Evolutionary conservation across 2,113 vertebrate genomes (phyloP).

Genomic region (Callipepla squamata): DNA sequence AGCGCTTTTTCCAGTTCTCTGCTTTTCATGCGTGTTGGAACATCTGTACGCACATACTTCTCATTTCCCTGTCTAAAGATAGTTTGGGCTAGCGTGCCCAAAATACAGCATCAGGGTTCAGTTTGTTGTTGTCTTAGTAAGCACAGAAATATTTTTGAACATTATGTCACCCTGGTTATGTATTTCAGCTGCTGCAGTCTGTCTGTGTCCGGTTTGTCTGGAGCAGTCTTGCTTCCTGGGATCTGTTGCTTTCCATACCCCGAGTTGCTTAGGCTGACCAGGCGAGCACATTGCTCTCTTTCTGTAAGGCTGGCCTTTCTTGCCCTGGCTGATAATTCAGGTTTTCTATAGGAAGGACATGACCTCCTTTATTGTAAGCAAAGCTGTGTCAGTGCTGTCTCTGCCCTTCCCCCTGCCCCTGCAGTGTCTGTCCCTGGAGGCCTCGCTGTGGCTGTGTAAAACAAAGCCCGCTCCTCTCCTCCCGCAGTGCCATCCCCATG

Average conservation of each 20-base stretch:
- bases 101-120: slow-evolving; percentile 24
- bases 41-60: slow-evolving; percentile 9
- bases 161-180: slow-evolving; percentile 49
- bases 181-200: slow-evolving; percentile 63
- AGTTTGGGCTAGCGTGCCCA: slow-evolving; percentile 51
- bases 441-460: background rate
- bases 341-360: background rate
- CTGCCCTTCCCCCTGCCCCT: background rate
- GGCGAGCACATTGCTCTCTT: background rate
- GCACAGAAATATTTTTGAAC: slow-evolving; percentile 74
- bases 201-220: slow-evolving; percentile 56
- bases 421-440: background rate
- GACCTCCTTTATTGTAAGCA: background rate
- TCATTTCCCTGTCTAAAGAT: slow-evolving; percentile 63
- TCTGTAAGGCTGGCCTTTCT: background rate
- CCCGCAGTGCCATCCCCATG: background rate
- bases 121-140: slow-evolving; percentile 71
- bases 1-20: slow-evolving; percentile 28
- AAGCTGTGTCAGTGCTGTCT: background rate
- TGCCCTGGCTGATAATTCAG: background rate
- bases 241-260: slow-evolving; percentile 53
- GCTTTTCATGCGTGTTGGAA: slow-evolving; percentile 65
- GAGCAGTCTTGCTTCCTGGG: slow-evolving; percentile 42
- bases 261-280: background rate
- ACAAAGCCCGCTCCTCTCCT: background rate